phyloP scores from a whole-genome alignment of 2,888 invertebrate genomes.

The Eupeodes latifasciatus region DNA sequence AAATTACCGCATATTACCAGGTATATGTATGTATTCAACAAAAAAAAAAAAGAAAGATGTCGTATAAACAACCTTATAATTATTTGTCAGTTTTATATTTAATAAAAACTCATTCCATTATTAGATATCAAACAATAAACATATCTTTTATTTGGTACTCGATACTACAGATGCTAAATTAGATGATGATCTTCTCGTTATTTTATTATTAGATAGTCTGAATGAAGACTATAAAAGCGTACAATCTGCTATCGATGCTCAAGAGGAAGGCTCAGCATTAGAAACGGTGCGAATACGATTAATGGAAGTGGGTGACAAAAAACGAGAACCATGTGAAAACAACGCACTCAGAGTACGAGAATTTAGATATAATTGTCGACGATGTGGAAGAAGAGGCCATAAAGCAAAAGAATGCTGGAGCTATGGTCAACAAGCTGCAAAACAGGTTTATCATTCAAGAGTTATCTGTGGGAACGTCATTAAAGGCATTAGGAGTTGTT shows the following conservation, averaged over 20 bases:
- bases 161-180: no score
- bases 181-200: constrained; percentile 1
- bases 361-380: neutral
- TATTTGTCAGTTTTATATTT: no score
- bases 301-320: neutral
- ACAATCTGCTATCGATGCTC: no score
- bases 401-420: neutral
- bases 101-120: no score
- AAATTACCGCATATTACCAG: no score
- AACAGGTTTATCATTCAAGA: neutral
- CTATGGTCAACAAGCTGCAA: neutral
- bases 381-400: neutral
- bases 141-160: no score
- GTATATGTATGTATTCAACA: no score
- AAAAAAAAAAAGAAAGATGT: no score
- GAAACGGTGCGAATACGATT: neutral
- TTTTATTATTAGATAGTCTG: constrained; percentile 6
- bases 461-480: constrained; percentile 16
- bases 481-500: neutral
- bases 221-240: neutral
- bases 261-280: neutral
- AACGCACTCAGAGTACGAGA: neutral
- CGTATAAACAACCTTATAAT: no score
- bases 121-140: no score
- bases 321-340: neutral